Evolutionary conservation across 2,113 vertebrate species (phyloP), one percentile per base, ranked within the genome.

Genomic region (Tragulus kanchil): DNA sequence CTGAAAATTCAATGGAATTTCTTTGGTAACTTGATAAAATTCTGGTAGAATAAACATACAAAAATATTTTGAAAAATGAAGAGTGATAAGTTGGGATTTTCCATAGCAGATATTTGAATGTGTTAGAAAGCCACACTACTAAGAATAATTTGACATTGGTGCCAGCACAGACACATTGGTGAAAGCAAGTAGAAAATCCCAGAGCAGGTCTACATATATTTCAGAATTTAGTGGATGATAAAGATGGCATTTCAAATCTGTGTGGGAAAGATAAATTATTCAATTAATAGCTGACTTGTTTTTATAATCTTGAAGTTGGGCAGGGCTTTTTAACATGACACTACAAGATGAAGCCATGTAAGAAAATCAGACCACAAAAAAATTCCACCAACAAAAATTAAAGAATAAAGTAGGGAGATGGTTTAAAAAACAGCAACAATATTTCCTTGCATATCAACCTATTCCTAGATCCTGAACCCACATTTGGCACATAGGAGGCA

Each of bases 161-260:
- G 89, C 78, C 85, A 94, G 93, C 65, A 85, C 14, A 78, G 78
- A 75, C 50, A 83, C 65, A 89, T 94, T 71, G 62, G 86, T 81
- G 94, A 95, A 96, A 94, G 89, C 85, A 94, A 94, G 85, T 96
- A 90, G 89, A 97, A 96, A 96, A 95, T 95, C 77, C 91, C 91
- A 78, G 93, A 58, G 56, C 92, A 96, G 59, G 8, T 48, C 26
- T 58, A 89, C 79, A 56, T 83, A 54, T 91, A 95, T 94, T 93
- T 96, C 73, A 93, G 90, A 79, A 62, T 85, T 89, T 86, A 85
- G 45, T 64, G 28, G 58, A 78, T 62, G 95, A 89, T 97, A 97
- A 96, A 97, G 82, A 78, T 69, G 93, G 50, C 89, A 96, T 97
- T 95, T 95, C 62, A 92, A 93, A 93, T 94, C 94, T 97, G 95